Evolutionary conservation across 2,797 vertebrate species (phyloP).

Genomic region (Cuculus canorus): DNA sequence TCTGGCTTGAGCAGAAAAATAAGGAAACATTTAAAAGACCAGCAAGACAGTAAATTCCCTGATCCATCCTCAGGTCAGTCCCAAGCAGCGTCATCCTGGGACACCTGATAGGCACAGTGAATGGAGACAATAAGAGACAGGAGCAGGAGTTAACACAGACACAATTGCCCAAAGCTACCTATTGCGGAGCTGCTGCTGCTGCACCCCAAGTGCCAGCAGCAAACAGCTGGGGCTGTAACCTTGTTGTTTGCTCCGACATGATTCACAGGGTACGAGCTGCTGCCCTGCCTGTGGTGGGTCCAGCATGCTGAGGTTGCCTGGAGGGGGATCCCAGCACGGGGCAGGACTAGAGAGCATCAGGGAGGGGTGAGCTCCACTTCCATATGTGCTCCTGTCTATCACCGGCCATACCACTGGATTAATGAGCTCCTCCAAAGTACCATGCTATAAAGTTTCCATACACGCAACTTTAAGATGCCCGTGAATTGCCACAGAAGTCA

Average conservation of each 20-base stretch:
- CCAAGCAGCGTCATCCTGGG: neutral
- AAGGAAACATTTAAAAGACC: neutral
- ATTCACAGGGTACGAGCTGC: neutral
- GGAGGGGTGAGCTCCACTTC: neutral
- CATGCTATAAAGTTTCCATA: neutral
- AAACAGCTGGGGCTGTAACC: neutral
- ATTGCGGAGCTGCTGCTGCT: neutral
- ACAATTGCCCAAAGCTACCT: neutral
- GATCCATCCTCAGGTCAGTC: neutral
- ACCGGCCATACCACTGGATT: fast-evolving
- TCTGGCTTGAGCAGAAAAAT: neutral
- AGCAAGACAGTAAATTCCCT: neutral
- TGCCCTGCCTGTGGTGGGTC: neutral
- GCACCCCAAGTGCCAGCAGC: neutral
- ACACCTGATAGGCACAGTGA: neutral
- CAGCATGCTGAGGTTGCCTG: fast-evolving
- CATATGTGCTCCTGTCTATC: neutral
- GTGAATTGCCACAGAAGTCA: neutral
- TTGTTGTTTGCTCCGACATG: fast-evolving
- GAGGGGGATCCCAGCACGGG: neutral
- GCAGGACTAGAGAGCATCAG: neutral
- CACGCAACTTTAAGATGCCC: neutral
- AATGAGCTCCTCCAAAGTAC: neutral
- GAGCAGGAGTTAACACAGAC: neutral
- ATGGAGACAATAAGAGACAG: neutral